Evolutionary conservation across 2,113 vertebrate species (phyloP), one percentile per base, ranked within the genome.

Genomic region (Myotis davidii): DNA sequence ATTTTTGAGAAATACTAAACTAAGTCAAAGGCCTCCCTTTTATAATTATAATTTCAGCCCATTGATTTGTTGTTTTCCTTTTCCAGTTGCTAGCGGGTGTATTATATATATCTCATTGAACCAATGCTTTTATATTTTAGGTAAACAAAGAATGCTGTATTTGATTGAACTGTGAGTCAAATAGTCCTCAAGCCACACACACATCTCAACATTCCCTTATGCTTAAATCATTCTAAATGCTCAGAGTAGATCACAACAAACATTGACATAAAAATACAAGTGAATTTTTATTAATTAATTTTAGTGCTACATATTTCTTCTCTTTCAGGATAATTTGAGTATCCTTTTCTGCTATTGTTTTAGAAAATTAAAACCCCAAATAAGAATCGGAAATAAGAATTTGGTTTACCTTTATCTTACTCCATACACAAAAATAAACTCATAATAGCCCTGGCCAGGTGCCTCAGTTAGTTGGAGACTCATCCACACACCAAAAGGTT

Each of bases 1-100:
- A 2, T 72, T 56, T 95, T 94, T 88, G 78, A 79, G 83, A 94
- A 87, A 72, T 90, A 69, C 27, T 85, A 85, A 92, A 52, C 20
- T 74, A 85, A 91, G 48, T 72, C 25, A 81, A 90, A 90, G 11
- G 2, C 11, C 13, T 78, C n/a, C 5, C 29, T 82, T 93, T 79
- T 59, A 84, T 82, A 85, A 45, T 96, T 61, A 84, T 79, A 76
- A 81, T 56, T 94, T 85, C 27, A 77, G 29, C 18, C n/a, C 9
- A 88, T 73, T 91, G 37, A 1, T 77, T 94, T 77, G 17, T 17
- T 74, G 14, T 42, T 23, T 25, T 85, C 18, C 2, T 85, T 77
- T 69, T 78, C 2, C 32, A 89, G 39, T 8, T 72, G 39, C 56
- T 54, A n/a, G 37, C 76, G 29, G 16, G 69, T 27, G 82, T 64